Evolutionary conservation across 1,140 invertebrate genomes (phyloP).

Genomic region (Apocrypta bakeri): DNA sequence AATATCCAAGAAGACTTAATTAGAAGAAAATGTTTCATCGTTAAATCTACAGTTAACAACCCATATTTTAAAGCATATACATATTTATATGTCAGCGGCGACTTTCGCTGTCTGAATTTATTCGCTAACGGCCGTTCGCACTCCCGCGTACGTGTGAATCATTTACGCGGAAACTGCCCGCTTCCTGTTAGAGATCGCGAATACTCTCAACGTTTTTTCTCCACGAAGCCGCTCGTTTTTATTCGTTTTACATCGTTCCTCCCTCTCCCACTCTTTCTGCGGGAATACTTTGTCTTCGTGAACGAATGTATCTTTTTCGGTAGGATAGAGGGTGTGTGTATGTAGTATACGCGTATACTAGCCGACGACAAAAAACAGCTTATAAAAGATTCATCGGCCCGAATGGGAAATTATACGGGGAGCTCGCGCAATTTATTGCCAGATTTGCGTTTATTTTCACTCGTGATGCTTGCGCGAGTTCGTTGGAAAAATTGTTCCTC

Average conservation of each 20-base stretch:
- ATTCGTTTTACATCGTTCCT: constrained; percentile 1
- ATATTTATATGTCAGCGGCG: too few species aligned
- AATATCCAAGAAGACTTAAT: too few species aligned
- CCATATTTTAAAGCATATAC: too few species aligned
- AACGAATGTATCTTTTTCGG: neutral
- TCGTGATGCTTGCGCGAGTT: neutral
- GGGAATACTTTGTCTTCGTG: neutral
- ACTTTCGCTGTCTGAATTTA: constrained; percentile 52
- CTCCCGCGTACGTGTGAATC: constrained; percentile 45
- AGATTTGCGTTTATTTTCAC: constrained; percentile 26
- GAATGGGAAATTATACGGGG: constrained; percentile 18
- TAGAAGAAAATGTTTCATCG: too few species aligned
- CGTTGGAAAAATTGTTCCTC: neutral
- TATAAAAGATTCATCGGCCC: constrained; percentile 31
- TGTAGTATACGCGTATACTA: neutral
- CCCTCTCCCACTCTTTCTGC: neutral
- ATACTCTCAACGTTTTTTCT: neutral
- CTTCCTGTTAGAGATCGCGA: constrained; percentile 45
- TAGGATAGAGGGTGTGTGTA: neutral
- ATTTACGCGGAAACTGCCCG: constrained; percentile 52
- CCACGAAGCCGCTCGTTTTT: neutral
- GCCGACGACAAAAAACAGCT: constrained; percentile 8
- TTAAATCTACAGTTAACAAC: too few species aligned
- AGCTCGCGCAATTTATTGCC: constrained; percentile 17
- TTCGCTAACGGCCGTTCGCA: constrained; percentile 46